Evolutionary conservation across 1,140 invertebrate genomes (phyloP).

Genomic region (Tenebrio molitor): DNA sequence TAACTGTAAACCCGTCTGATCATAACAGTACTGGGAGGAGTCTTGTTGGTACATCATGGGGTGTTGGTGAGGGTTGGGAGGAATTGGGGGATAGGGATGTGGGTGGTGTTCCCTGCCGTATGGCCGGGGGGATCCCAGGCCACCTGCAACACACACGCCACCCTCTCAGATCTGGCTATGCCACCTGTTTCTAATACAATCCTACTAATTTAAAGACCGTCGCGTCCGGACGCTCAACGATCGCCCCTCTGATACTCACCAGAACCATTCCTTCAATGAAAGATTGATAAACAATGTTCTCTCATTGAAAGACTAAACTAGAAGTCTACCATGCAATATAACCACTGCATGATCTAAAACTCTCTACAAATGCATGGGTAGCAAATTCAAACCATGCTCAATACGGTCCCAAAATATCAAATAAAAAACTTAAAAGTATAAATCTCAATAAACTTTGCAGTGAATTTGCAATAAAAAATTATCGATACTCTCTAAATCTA

Average conservation of each 20-base stretch:
- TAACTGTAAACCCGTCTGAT: constrained; percentile 72
- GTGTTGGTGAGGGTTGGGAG: constrained; percentile 62
- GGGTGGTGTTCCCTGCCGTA: constrained; percentile 64
- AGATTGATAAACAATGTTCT: too few relatives aligned
- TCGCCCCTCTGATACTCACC: constrained; percentile 13
- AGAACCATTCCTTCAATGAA: too few relatives aligned
- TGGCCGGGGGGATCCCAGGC: constrained; percentile 71
- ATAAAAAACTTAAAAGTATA: constrained; percentile 25
- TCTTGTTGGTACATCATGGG: constrained; percentile 71
- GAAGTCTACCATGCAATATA: constrained; percentile 60
- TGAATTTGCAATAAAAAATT: constrained; percentile 32
- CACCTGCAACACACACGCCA: constrained; percentile 71
- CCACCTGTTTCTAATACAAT: constrained; percentile 18
- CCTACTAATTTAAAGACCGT: constrained; percentile 14
- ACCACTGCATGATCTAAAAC: constrained; percentile 58
- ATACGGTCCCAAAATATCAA: constrained; percentile 33
- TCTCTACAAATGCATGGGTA: constrained; percentile 61
- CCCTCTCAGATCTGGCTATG: constrained; percentile 55
- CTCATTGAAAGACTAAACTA: constrained; percentile 52
- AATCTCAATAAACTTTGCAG: constrained; percentile 21
- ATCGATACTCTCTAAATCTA: constrained; percentile 14
- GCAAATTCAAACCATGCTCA: constrained; percentile 60
- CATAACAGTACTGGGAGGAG: constrained; percentile 74
- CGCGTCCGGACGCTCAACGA: neutral
- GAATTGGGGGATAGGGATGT: constrained; percentile 38